These are phyloP conservation scores for Limnephilus rhombicus DNA, from an alignment of 2,888 invertebrate genomes.

Conservation along the genomic window DNA sequence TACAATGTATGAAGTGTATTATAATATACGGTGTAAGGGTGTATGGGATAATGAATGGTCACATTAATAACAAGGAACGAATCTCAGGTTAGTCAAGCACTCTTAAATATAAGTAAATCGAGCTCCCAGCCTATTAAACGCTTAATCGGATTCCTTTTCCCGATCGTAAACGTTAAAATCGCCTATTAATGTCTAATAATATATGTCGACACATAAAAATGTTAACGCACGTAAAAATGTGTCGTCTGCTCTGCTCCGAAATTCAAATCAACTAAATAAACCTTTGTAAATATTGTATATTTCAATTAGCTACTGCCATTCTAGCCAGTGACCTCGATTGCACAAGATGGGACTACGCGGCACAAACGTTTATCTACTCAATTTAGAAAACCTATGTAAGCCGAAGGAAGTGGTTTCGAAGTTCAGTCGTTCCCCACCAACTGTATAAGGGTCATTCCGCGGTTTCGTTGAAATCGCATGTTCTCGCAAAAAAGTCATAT, in stretches of 20 bases:
- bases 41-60: neutral
- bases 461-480: too few relatives aligned
- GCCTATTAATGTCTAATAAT: slow-evolving; percentile 37
- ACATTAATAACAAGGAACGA: neutral
- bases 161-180: slow-evolving; percentile 32
- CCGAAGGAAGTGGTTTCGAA: too few relatives aligned
- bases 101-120: slow-evolving; percentile 11
- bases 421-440: too few relatives aligned
- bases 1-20: neutral
- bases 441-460: too few relatives aligned
- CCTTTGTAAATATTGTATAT: slow-evolving; percentile 71
- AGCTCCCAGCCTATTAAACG: slow-evolving; percentile 35
- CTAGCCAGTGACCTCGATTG: neutral
- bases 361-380: neutral
- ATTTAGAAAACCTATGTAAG: neutral
- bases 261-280: slow-evolving; percentile 65
- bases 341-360: neutral
- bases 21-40: neutral
- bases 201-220: slow-evolving; percentile 48
- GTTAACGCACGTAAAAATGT: slow-evolving; percentile 24
- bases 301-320: slow-evolving; percentile 68
- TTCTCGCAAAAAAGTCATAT: too few relatives aligned
- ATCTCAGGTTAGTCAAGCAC: neutral
- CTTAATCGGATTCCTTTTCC: slow-evolving; percentile 35
- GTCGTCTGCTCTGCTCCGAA: slow-evolving; percentile 16